Percentiles rank a stretch among this genome's conserved stretches.
These are phyloP conservation scores for Mesochorus sp. DNA, from an alignment of 2,888 invertebrate genomes.

Conservation along the genomic window DNA sequence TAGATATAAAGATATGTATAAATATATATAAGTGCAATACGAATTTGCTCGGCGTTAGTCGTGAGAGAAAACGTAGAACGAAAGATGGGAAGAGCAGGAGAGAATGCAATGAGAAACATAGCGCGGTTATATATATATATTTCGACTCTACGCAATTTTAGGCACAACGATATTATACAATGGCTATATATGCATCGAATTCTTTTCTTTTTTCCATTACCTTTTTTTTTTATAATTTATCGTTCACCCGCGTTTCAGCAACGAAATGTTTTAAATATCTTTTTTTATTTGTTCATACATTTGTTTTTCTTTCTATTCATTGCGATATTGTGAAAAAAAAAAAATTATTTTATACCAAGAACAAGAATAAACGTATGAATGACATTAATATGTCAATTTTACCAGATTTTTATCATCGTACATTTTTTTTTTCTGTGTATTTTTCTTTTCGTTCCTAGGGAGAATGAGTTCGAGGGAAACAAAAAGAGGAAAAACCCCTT, in stretches of 20 bases:
- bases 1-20: background rate
- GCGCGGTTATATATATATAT: slow-evolving; percentile 72
- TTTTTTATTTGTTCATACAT: background rate
- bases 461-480: slow-evolving; percentile 20
- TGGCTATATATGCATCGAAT: too few species aligned
- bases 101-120: slow-evolving; percentile 33
- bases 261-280: background rate
- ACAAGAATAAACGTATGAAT: background rate
- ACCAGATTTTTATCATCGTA: slow-evolving; percentile 3
- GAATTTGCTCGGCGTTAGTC: slow-evolving; percentile 44
- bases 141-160: slow-evolving; percentile 78
- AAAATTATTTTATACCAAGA: background rate
- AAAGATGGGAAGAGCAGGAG: slow-evolving; percentile 67
- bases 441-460: too few species aligned
- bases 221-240: too few species aligned
- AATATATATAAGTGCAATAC: slow-evolving; percentile 30
- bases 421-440: background rate
- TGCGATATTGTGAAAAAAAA: too few species aligned
- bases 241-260: slow-evolving; percentile 6
- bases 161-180: slow-evolving; percentile 74
- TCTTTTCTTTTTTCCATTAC: too few species aligned
- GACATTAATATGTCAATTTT: slow-evolving; percentile 5
- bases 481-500: slow-evolving; percentile 3
- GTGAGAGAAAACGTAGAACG: slow-evolving; percentile 62
- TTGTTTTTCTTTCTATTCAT: background rate